These are phyloP conservation scores for Macquaria ambigua DNA, from an alignment of 2,113 vertebrate genomes.

Conservation along the genomic window DNA sequence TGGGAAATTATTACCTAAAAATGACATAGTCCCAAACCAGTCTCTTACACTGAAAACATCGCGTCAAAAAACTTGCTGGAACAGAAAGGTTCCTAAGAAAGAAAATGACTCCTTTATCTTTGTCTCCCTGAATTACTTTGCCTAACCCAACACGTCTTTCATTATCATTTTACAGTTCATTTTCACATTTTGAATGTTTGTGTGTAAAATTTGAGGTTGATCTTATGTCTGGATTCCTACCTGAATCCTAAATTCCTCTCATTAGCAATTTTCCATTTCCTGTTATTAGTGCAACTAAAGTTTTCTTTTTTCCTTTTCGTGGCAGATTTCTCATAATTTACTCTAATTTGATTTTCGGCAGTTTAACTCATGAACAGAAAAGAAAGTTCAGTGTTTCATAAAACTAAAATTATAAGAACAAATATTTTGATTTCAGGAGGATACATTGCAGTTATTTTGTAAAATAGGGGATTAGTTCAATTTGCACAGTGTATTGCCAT, in stretches of 20 bases:
- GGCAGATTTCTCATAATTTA: too few species aligned
- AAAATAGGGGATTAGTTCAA: neutral
- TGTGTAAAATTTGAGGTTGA: neutral
- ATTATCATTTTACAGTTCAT: neutral
- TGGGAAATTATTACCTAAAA: neutral
- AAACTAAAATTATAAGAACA: neutral
- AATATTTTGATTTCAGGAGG: constrained; percentile 5
- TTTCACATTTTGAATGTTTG: neutral
- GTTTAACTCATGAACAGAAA: neutral
- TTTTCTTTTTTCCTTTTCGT: neutral
- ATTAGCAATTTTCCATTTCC: neutral
- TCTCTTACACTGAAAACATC: neutral
- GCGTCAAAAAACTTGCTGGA: neutral
- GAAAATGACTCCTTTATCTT: neutral
- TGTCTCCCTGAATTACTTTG: neutral
- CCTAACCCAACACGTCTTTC: neutral
- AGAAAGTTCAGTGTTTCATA: neutral
- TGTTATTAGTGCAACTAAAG: neutral
- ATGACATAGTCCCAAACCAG: neutral
- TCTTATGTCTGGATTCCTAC: neutral
- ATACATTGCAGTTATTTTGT: neutral
- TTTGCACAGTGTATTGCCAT: neutral
- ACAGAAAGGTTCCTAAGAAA: neutral
- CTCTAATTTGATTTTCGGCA: neutral
- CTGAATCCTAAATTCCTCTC: neutral